Percentiles rank a stretch among this genome's conserved stretches.
Evolutionary conservation across 2,888 invertebrate genomes (phyloP).

Genomic region (Vannuccia rotundouncinata): DNA sequence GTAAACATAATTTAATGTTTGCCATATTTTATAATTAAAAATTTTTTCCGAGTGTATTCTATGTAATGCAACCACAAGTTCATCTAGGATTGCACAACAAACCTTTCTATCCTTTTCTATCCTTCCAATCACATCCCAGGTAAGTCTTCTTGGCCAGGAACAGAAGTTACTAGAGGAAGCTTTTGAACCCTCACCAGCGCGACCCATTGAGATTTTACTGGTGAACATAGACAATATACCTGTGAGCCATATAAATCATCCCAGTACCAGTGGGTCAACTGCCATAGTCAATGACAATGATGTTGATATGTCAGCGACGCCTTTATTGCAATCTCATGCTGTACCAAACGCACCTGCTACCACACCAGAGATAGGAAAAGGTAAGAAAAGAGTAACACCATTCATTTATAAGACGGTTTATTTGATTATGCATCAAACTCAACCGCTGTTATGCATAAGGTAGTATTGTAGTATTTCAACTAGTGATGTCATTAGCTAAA

Average conservation of each 20-base stretch:
- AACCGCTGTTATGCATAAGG: too few relatives aligned
- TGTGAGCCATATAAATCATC: background rate
- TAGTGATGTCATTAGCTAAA: too few relatives aligned
- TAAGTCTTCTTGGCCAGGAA: background rate
- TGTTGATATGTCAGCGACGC: background rate
- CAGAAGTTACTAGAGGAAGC: background rate
- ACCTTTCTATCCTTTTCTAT: too few relatives aligned
- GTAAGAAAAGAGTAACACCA: background rate
- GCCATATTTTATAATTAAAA: too few relatives aligned
- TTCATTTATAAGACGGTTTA: too few relatives aligned
- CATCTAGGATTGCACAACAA: too few relatives aligned
- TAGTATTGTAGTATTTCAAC: too few relatives aligned
- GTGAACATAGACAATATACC: background rate
- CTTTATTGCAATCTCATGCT: background rate
- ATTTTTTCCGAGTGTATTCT: too few relatives aligned
- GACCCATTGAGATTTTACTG: background rate
- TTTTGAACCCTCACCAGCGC: background rate
- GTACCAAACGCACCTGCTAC: background rate
- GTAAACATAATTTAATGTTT: too few relatives aligned
- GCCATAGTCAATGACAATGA: too few relatives aligned
- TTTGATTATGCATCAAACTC: too few relatives aligned
- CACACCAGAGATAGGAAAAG: background rate
- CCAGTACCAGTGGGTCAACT: background rate
- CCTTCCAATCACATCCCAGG: background rate
- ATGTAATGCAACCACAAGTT: too few relatives aligned